Conservation (phyloP, 2,113 vertebrate species). For the Corynorhinus townsendii region DNA sequence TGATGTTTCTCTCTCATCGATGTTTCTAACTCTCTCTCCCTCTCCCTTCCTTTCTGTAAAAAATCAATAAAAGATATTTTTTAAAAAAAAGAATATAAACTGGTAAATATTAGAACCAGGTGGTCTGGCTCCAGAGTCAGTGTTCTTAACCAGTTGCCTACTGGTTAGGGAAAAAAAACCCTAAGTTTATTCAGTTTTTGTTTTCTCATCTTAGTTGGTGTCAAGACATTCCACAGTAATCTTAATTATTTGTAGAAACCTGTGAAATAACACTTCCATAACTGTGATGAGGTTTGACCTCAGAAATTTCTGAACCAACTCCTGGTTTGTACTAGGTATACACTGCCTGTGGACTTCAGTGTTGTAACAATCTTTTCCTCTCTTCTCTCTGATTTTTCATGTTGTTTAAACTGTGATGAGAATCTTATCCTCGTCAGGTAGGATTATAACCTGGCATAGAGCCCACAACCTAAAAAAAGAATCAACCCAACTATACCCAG, state of each 20-base stretch:
- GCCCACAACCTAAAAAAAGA: not conserved
- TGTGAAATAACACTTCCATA: not conserved
- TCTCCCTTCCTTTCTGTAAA: no score
- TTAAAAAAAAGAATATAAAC: not conserved
- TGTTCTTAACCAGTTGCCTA: not conserved
- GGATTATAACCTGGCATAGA: constrained; percentile 22
- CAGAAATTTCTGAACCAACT: not conserved
- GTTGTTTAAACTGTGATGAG: not conserved
- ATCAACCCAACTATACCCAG: not conserved
- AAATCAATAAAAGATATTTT: no score
- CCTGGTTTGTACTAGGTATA: not conserved
- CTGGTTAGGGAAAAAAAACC: not conserved
- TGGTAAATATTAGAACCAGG: not conserved
- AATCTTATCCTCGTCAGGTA: not conserved
- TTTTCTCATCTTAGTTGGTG: not conserved
- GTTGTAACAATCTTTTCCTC: not conserved
- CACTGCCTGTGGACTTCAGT: not conserved
- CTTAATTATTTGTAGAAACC: not conserved
- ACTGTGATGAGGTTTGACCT: not conserved
- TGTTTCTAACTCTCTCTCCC: no score
- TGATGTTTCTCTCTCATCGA: no score
- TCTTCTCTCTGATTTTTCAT: constrained; percentile 21
- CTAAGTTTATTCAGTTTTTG: not conserved
- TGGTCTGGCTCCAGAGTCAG: not conserved
- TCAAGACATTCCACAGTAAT: not conserved